Evolutionary conservation across 2,888 invertebrate genomes (phyloP), one percentile per base, ranked within the genome.

Genomic region (Chromoteleia sp.): DNA sequence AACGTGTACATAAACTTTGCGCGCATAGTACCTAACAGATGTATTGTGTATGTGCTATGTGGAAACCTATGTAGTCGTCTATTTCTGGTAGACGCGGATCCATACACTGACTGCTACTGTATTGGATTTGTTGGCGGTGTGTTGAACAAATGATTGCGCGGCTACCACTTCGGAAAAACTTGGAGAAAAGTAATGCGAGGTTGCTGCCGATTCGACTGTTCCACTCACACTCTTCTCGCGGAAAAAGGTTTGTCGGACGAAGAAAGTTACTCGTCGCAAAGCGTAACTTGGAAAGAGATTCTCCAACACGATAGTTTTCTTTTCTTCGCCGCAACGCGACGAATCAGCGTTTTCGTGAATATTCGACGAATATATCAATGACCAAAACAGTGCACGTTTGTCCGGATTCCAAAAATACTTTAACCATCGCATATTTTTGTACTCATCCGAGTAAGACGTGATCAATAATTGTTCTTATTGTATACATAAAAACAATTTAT

Each of bases 41-140:
- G 71, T 74, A 79, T 67, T 71, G 71, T 67, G 68, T 83, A 77
- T 81, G 80, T 80, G 77, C 70, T 74, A 63, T 74, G 84, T 79
- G 68, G 52, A 61, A 80, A 78, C 73, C 78, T 81, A 78, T 81
- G 80, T 83, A 76, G 77, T 71, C 76, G 75, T 82, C 82, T 76
- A 84, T 78, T 71, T 80, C 80, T 83, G 59, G 74, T 78, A 81
- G 71, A 80, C 67, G 75, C n/a, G 79, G 43, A 83, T 81, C 65
- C 74, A 84, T 73, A 77, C 73, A 77, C 79, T 36, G 70, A 63
- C 73, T 83, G 71, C 75, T 48, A 54, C 77, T 85, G 88, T 88
- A 87, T 89, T 88, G 89, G 88, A 90, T 89, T 89, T 89, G 89
- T 89, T 87, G 89, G 87, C 85, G 88, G 88, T 89, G 89, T 90